A percentile compares a stretch with the other conserved stretches of the same genome.
phyloP scores from a whole-genome alignment of 2,113 vertebrate species.

The Pseudorectes ferrugineus region DNA sequence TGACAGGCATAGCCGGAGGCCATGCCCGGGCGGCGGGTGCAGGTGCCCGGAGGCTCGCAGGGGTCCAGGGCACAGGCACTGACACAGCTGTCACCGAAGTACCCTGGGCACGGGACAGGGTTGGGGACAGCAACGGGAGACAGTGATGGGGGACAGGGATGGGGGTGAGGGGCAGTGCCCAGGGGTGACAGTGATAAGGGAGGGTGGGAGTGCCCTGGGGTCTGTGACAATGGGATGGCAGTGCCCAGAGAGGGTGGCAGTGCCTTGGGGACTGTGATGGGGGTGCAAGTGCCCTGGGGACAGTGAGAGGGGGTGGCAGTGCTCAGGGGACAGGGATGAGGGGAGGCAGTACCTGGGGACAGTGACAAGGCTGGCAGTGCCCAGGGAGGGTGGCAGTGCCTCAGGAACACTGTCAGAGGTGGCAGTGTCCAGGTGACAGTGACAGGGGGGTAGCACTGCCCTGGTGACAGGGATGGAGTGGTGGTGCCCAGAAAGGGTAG shows the following conservation, averaged over 20 bases:
- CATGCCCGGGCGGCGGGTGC: conserved; percentile 76
- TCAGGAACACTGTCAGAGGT: background rate
- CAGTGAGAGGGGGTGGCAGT: background rate
- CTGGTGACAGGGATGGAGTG: background rate
- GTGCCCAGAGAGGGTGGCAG: background rate
- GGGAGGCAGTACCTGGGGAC: background rate
- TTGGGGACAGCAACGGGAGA: background rate
- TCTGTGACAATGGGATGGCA: background rate
- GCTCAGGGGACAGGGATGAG: background rate
- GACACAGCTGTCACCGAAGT: conserved; percentile 86
- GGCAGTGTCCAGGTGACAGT: background rate
- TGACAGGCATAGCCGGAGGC: conserved; percentile 83
- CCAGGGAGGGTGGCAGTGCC: background rate
- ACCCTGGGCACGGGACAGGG: conserved; percentile 70
- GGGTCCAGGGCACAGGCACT: conserved; percentile 88
- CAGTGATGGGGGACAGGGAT: background rate
- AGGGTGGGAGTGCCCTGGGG: background rate
- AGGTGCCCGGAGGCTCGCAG: conserved; percentile 84
- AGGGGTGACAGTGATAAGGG: background rate
- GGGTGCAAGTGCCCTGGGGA: background rate
- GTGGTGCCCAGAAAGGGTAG: background rate
- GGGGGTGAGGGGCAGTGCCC: background rate
- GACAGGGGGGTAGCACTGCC: background rate
- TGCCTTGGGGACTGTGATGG: background rate
- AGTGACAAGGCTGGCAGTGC: background rate